Conservation (phyloP, 2,888 invertebrate species). For the Drosophila gaucha region DNA sequence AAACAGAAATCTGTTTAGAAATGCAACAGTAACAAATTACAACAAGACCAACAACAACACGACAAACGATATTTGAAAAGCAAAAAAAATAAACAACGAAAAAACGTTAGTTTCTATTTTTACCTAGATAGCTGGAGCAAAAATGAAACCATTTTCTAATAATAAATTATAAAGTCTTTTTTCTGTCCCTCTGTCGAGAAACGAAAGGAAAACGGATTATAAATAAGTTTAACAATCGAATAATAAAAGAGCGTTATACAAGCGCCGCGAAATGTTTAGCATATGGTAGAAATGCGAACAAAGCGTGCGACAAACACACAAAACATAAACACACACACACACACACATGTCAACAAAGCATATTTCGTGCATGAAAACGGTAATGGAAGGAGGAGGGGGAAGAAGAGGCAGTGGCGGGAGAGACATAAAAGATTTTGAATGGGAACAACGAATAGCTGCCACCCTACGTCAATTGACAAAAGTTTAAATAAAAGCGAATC, state of each 20-base stretch:
- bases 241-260: slow-evolving; percentile 48
- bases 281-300: slow-evolving; percentile 63
- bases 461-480: slow-evolving; percentile 10
- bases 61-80: slow-evolving; percentile 4
- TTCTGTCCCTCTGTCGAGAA: slow-evolving; percentile 23
- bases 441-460: slow-evolving; percentile 9
- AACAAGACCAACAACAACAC: neutral
- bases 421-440: slow-evolving; percentile 3
- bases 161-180: slow-evolving; percentile 58
- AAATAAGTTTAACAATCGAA: slow-evolving; percentile 46
- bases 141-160: slow-evolving; percentile 77
- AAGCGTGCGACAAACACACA: slow-evolving; percentile 59
- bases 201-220: slow-evolving; percentile 64
- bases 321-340: slow-evolving; percentile 20
- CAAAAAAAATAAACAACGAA: slow-evolving; percentile 3
- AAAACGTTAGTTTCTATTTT: slow-evolving; percentile 55
- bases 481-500: neutral
- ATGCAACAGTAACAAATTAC: slow-evolving; percentile 37
- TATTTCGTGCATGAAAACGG: slow-evolving; percentile 53
- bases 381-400: slow-evolving; percentile 5
- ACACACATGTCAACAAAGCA: slow-evolving; percentile 56
- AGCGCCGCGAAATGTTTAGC: slow-evolving; percentile 63
- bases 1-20: slow-evolving; percentile 43
- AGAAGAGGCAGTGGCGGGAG: too few relatives aligned
- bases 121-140: slow-evolving; percentile 27